These are phyloP conservation scores for Mormyrus hasselquistii DNA, from an alignment of 2,797 vertebrate species.

Conservation along the genomic window DNA sequence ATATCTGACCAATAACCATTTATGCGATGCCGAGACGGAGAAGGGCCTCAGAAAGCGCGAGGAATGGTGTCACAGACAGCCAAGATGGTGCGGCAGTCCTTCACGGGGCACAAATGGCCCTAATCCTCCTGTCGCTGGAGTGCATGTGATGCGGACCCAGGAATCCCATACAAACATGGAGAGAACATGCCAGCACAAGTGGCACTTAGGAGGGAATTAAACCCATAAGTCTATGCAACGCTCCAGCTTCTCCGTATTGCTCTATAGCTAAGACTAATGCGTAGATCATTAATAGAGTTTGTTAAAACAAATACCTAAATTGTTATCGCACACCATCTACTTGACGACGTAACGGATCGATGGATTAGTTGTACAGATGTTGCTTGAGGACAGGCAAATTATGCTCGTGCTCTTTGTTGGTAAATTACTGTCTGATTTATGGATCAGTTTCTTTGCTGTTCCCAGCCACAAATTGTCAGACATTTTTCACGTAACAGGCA, in stretches of 20 bases:
- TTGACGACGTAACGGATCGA: background rate
- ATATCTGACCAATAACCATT: background rate
- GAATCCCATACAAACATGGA: background rate
- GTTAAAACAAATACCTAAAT: background rate
- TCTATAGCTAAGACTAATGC: background rate
- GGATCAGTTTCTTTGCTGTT: constrained; percentile 30
- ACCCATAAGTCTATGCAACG: background rate
- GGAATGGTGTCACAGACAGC: background rate
- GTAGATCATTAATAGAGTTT: background rate
- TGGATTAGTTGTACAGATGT: background rate
- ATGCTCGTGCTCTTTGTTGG: constrained; percentile 23
- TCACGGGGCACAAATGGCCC: background rate
- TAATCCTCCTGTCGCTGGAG: background rate
- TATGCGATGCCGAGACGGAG: background rate
- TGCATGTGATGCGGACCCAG: background rate
- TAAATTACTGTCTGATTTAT: constrained; percentile 32
- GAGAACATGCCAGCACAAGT: background rate
- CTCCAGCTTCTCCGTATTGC: background rate
- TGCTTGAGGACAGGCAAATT: background rate
- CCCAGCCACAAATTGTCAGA: constrained; percentile 26
- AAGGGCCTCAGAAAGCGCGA: background rate
- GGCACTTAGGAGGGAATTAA: background rate
- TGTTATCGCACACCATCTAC: background rate
- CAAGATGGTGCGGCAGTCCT: background rate
- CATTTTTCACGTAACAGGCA: background rate